phyloP scores from a whole-genome alignment of 2,797 vertebrate species.

The Brachyrhaphis roseni region DNA sequence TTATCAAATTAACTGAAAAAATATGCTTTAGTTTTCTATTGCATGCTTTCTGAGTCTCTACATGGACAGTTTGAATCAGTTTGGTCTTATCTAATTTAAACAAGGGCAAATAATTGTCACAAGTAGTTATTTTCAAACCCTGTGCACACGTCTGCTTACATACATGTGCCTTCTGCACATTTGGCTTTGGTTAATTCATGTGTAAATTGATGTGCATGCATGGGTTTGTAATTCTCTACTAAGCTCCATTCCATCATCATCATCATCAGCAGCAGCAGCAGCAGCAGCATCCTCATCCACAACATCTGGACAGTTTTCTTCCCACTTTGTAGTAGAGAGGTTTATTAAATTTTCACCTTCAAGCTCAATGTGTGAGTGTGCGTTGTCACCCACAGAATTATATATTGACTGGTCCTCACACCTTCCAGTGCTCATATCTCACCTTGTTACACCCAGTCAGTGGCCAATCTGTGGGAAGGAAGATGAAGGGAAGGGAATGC shows the following conservation, averaged over 20 bases:
- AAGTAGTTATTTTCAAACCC: not conserved
- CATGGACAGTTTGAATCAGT: not conserved
- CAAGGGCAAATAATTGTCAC: not conserved
- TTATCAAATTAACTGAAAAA: not conserved
- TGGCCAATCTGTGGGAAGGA: not conserved
- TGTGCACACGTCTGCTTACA: not conserved
- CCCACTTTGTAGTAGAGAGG: conserved; percentile 30
- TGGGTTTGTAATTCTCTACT: conserved; percentile 47
- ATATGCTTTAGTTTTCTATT: not conserved
- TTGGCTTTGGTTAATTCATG: conserved; percentile 26
- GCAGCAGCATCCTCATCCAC: conserved; percentile 34
- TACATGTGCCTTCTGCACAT: conserved; percentile 7
- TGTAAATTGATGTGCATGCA: conserved; percentile 45
- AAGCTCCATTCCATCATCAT: conserved; percentile 53
- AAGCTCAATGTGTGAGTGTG: not conserved
- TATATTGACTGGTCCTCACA: not conserved
- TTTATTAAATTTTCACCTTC: conserved; percentile 36
- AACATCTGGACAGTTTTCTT: conserved; percentile 61
- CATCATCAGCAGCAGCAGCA: conserved; percentile 16
- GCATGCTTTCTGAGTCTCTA: not conserved
- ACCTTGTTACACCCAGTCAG: conserved; percentile 10
- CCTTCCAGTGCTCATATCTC: conserved; percentile 15
- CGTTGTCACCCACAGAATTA: not conserved
- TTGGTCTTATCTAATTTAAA: not conserved
- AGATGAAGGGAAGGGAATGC: not conserved